A percentile compares a stretch with the other conserved stretches of the same genome.
These are phyloP conservation scores for Ypsolopha sequella DNA, from an alignment of 2,888 invertebrate genomes.

Conservation along the genomic window DNA sequence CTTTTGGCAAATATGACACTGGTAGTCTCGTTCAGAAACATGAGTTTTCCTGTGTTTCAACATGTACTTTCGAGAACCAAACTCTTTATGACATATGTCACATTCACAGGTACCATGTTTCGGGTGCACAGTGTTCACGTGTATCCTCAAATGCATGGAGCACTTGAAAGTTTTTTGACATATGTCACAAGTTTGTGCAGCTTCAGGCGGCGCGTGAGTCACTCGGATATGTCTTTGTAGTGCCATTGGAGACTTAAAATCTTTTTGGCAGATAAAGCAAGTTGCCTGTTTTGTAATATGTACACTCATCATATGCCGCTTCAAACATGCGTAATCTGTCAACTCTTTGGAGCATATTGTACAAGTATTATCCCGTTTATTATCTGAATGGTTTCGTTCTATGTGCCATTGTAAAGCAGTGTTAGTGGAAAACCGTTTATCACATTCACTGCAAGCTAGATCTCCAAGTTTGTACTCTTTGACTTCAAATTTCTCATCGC, in stretches of 20 bases:
- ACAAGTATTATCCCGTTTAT: constrained; percentile 7
- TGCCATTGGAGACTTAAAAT: constrained; percentile 21
- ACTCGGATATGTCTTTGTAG: constrained; percentile 24
- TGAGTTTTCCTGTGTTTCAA: constrained; percentile 27
- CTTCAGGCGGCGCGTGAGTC: constrained; percentile 30
- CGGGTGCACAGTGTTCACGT: constrained; percentile 23
- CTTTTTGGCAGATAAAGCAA: constrained; percentile 24
- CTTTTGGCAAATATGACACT: constrained; percentile 23
- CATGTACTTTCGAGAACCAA: constrained; percentile 23
- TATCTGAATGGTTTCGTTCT: constrained; percentile 14
- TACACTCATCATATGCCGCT: constrained; percentile 22
- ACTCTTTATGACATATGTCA: constrained; percentile 23
- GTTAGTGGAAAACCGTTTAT: constrained; percentile 16
- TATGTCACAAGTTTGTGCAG: constrained; percentile 18
- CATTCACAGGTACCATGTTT: constrained; percentile 21
- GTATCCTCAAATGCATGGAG: constrained; percentile 23
- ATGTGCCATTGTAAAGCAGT: constrained; percentile 22
- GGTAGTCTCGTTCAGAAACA: constrained; percentile 10
- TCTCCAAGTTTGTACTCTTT: constrained; percentile 13
- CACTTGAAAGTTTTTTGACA: constrained; percentile 30
- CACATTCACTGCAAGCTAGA: constrained; percentile 15
- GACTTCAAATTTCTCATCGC: constrained; percentile 1
- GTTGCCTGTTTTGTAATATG: constrained; percentile 19
- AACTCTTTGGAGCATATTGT: constrained; percentile 19
- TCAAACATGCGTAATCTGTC: constrained; percentile 17